Evolutionary conservation across 2,888 invertebrate genomes (phyloP).

Genomic region (Hydraecia micacea): DNA sequence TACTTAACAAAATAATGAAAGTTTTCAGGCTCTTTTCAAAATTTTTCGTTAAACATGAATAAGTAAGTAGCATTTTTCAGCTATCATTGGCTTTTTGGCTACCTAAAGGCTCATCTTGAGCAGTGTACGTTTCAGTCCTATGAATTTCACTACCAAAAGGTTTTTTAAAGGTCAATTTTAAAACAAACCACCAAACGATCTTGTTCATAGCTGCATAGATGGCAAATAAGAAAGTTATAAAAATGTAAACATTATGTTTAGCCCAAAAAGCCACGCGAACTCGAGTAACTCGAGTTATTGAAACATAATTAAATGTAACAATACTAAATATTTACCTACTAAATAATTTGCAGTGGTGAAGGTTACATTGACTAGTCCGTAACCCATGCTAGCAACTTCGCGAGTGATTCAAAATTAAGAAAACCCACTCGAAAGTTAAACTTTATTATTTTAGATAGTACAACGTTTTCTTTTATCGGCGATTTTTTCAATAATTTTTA

Average conservation of each 20-base stretch:
- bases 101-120: no score
- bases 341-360: neutral
- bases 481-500: conserved; percentile 59
- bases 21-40: no score
- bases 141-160: no score
- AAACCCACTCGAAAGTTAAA: conserved; percentile 15
- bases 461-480: conserved; percentile 55
- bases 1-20: neutral
- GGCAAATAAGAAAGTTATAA: neutral
- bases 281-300: neutral
- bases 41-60: no score
- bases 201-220: neutral
- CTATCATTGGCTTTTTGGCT: no score
- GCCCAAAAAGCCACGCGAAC: neutral
- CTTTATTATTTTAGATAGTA: conserved; percentile 25
- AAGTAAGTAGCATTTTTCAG: neutral
- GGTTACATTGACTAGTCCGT: neutral
- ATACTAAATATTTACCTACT: neutral
- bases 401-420: conserved; percentile 13
- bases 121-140: neutral
- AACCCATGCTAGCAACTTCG: neutral
- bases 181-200: neutral
- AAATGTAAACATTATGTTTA: neutral
- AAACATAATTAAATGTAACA: no score
- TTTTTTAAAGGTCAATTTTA: neutral